Evolutionary conservation across 2,113 vertebrate species (phyloP).

Genomic region (Mesoclemmys tuberculata): DNA sequence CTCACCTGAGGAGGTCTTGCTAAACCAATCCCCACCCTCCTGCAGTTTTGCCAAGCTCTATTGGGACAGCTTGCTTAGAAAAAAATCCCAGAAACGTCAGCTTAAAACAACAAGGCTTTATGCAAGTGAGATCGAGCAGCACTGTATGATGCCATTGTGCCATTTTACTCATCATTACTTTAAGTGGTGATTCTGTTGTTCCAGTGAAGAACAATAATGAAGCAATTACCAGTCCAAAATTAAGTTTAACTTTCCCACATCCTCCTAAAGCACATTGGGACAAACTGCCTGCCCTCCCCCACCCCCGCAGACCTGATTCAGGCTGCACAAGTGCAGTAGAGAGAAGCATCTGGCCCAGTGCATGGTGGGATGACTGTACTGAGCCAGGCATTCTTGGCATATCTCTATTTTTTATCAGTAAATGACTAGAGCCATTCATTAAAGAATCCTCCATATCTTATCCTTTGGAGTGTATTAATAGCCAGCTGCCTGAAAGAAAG

Average conservation of each 20-base stretch:
- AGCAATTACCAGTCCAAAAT: not conserved
- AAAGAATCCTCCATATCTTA: conserved; percentile 1
- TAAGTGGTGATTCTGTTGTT: not conserved
- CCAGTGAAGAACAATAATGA: accelerated
- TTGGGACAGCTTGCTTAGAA: not conserved
- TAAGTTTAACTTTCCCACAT: not conserved
- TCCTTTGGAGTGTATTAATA: conserved; percentile 53
- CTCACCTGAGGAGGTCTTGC: not conserved
- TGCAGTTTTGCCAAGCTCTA: not conserved
- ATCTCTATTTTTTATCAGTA: not conserved
- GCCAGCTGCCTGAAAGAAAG: conserved; percentile 30
- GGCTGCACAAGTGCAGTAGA: not conserved
- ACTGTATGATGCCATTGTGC: not conserved
- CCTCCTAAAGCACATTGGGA: not conserved
- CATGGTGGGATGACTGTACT: not conserved
- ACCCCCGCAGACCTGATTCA: not conserved
- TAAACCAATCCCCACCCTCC: not conserved
- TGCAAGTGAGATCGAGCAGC: not conserved
- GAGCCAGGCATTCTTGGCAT: not conserved
- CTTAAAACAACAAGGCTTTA: not conserved
- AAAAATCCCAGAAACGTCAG: not conserved
- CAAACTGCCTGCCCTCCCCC: not conserved
- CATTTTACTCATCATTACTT: not conserved
- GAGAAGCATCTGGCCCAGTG: not conserved
- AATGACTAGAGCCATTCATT: conserved; percentile 9